These are phyloP conservation scores for Neoascia interrupta DNA, from an alignment of 2,888 invertebrate species.

Conservation along the genomic window DNA sequence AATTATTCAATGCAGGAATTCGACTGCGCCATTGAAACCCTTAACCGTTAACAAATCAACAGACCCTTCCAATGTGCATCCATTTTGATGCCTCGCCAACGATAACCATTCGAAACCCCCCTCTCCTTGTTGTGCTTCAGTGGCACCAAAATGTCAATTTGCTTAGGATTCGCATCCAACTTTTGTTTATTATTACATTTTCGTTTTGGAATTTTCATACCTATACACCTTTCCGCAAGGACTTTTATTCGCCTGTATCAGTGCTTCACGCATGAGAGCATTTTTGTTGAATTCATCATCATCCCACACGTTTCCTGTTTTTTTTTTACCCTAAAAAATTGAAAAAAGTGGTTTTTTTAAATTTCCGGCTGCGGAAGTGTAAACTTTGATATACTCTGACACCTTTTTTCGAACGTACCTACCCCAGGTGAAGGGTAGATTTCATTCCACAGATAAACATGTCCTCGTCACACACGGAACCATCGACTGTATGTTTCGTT, in stretches of 20 bases:
- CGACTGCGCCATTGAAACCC: too few species aligned
- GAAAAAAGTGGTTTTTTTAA: conserved; percentile 22
- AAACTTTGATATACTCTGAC: conserved; percentile 66
- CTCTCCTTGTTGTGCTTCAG: too few species aligned
- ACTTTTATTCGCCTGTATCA: conserved; percentile 58
- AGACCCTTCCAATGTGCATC: too few species aligned
- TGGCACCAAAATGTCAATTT: conserved; percentile 60
- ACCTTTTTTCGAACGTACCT: conserved; percentile 56
- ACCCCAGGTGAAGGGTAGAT: conserved; percentile 67
- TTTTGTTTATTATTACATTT: conserved; percentile 63
- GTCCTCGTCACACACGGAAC: conserved; percentile 38
- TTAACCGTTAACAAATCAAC: too few species aligned
- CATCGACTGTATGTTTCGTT: conserved; percentile 18
- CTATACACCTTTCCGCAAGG: conserved; percentile 30
- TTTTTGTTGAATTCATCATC: conserved; percentile 55
- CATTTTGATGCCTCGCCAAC: too few species aligned
- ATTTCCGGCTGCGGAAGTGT: conserved; percentile 65
- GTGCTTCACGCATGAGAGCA: conserved; percentile 61
- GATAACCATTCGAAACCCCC: too few species aligned
- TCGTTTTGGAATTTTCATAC: conserved; percentile 26
- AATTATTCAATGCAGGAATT: too few species aligned
- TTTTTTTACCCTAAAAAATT: conserved; percentile 5
- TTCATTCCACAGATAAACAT: conserved; percentile 47
- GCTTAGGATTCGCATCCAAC: conserved; percentile 49
- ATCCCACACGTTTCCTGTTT: conserved; percentile 36